Evolutionary conservation across 1,140 invertebrate species (phyloP), one percentile per base, ranked within the genome.

Genomic region (Drosophila pallidifrons): DNA sequence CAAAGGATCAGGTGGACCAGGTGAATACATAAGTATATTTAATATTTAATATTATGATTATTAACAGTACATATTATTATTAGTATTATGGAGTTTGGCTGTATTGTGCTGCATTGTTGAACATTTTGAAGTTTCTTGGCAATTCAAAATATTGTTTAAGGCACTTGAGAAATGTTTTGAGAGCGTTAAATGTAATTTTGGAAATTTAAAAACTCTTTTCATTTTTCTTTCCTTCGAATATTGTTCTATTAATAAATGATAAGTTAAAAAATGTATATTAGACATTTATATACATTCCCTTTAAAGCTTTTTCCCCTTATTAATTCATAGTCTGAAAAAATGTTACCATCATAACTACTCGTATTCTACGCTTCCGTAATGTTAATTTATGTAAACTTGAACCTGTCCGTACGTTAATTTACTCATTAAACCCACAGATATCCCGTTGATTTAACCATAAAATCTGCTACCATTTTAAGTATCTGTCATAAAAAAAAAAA

Each of bases 391-490:
- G 49, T 67, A 13, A 35, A 20, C 20, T 55, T 58, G 52, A 67
- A 67, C 60, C 47, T 61, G 58, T 47, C 49, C 43, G 46, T 46
- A 10, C 3, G 10, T 32, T 47, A 20, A 16, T 51, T 58, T 43
- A 35, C 76, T 72, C 69, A 76, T 81, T 81, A 81, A 61, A 2
- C 20, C 49, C 68, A 45, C 47, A 4, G n/a, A 25, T 11, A 28
- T 43, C 79, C 80, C 75, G 65, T 63, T 59, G 79, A 43, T 32
- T 66, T 41, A 57, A 52, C 58, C 65, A 66, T 67, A 70, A 82
- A 82, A 82, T 60, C 55, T 83, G 72, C 59, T 70, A 75, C 83
- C 68, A 74, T 64, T 82, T 87, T 87, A 82, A 87, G 79, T 82
- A 79, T 85, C 68, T 60, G 64, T 76, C 58, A 82, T 87, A 82